Evolutionary conservation across 1,140 invertebrate species (phyloP).

Genomic region (Musca vetustissima): DNA sequence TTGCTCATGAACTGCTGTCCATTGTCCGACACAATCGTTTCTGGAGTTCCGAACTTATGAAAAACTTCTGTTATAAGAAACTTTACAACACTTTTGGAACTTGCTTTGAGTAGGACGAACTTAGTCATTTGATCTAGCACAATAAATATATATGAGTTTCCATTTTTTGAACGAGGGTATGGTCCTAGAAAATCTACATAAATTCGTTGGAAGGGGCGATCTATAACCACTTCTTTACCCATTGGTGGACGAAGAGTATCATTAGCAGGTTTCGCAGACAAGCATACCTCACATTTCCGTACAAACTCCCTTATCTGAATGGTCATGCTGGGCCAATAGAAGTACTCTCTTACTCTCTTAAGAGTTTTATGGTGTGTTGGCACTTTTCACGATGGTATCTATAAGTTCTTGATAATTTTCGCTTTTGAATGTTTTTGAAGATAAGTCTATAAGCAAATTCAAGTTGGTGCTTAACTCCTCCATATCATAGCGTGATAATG

Average conservation of each 20-base stretch:
- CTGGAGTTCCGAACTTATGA: not conserved
- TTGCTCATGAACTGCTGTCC: not conserved
- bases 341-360: not conserved
- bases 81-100: not conserved
- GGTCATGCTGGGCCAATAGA: no score
- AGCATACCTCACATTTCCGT: not conserved
- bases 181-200: no score
- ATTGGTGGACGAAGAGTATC: not conserved
- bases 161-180: not conserved
- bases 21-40: not conserved
- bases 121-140: constrained; percentile 4
- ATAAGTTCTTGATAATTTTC: no score
- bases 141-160: not conserved
- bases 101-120: not conserved
- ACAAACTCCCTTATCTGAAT: not conserved
- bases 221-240: not conserved
- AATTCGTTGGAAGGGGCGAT: no score
- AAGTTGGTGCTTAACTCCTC: no score
- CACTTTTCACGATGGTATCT: not conserved
- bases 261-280: not conserved
- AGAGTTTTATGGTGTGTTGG: not conserved
- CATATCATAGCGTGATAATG: no score
- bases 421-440: no score
- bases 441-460: no score
- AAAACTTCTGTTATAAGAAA: not conserved